phyloP scores from a whole-genome alignment of 2,797 vertebrate genomes.

The Aselliscus stoliczkanus region DNA sequence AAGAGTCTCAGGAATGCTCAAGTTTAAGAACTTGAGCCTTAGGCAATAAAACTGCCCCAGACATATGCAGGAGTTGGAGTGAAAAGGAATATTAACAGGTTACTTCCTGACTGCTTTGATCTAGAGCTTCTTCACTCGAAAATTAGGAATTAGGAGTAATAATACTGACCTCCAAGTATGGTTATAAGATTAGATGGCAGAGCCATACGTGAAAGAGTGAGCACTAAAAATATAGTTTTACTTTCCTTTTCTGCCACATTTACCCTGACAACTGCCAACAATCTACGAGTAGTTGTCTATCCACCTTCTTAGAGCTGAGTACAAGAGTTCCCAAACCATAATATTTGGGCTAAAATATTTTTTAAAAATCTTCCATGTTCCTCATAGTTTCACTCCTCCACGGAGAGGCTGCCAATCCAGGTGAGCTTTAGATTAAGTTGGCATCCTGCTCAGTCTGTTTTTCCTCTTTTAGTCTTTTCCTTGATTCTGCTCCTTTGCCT shows the following conservation, averaged over 20 bases:
- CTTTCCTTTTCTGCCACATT: not conserved
- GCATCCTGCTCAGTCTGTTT: not conserved
- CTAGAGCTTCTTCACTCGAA: conserved; percentile 31
- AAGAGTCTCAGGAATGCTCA: conserved; percentile 16
- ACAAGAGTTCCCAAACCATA: not conserved
- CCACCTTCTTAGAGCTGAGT: not conserved
- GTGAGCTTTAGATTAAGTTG: not conserved
- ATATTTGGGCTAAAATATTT: not conserved
- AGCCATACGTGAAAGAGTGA: not conserved
- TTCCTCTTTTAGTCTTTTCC: not conserved
- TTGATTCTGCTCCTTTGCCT: not conserved
- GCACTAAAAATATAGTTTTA: not conserved
- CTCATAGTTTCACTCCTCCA: not conserved
- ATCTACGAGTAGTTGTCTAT: not conserved
- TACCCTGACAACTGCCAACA: not conserved
- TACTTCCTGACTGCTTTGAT: conserved; percentile 44
- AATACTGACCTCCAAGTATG: not conserved
- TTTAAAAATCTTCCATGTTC: not conserved
- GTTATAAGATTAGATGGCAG: not conserved
- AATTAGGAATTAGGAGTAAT: not conserved
- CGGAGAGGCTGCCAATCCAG: not conserved
- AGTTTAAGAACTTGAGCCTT: conserved; percentile 34
- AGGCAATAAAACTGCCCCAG: conserved; percentile 2
- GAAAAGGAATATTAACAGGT: not conserved
- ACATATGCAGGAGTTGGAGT: not conserved